These are phyloP conservation scores for Cossypha polioptera DNA, from an alignment of 2,797 vertebrate species.

Conservation along the genomic window DNA sequence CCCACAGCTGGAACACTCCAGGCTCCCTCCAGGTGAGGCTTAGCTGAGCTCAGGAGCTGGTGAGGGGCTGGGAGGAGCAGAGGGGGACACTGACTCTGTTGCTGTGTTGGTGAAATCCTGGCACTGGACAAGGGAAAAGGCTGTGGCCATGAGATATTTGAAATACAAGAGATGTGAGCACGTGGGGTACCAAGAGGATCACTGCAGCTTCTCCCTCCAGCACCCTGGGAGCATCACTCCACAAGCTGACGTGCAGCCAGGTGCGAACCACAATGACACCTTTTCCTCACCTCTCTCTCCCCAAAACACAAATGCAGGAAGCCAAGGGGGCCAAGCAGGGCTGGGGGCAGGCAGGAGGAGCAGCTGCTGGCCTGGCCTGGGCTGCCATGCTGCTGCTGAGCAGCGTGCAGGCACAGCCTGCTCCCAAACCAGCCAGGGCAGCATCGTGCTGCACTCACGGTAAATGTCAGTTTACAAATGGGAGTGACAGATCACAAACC, in stretches of 20 bases:
- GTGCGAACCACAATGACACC: neutral
- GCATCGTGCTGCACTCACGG: neutral
- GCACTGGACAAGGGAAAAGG: neutral
- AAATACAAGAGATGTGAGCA: neutral
- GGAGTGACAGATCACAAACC: slow-evolving; percentile 1
- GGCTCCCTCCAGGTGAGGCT: neutral
- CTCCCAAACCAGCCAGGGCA: neutral
- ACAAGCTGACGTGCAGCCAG: accelerated
- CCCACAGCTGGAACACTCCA: neutral
- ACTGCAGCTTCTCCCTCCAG: neutral
- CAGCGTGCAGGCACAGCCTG: neutral
- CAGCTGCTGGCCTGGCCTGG: too few species aligned
- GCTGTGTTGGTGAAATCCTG: neutral
- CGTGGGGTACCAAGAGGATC: neutral
- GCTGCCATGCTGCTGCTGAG: slow-evolving; percentile 2
- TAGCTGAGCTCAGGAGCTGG: neutral
- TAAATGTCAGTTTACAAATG: slow-evolving; percentile 19
- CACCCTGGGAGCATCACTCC: neutral
- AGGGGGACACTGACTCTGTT: accelerated
- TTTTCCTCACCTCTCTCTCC: neutral
- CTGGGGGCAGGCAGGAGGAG: too few species aligned
- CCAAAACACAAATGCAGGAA: neutral
- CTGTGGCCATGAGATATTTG: neutral
- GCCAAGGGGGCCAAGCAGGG: too few species aligned
- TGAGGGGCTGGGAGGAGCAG: accelerated